phyloP scores from a whole-genome alignment of 2,888 invertebrate genomes.

The Muschampia plurimacula region DNA sequence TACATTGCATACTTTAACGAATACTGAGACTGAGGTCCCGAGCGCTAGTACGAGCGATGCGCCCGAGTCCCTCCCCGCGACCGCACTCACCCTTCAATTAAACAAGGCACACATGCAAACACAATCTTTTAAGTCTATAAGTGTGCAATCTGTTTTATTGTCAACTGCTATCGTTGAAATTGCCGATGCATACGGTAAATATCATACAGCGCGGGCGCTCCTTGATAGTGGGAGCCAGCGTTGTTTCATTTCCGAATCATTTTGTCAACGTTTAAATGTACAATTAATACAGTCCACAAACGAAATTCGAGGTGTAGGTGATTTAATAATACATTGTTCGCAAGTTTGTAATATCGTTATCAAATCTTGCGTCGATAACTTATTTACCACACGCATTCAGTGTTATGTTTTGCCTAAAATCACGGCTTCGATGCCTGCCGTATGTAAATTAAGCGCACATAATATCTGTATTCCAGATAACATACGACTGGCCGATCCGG shows the following conservation, averaged over 20 bases:
- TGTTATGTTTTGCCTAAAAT: conserved; percentile 12
- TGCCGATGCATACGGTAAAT: background rate
- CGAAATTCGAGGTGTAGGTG: conserved; percentile 27
- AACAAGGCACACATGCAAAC: background rate
- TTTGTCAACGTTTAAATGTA: background rate
- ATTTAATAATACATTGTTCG: conserved; percentile 10
- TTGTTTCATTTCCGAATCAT: conserved; percentile 3
- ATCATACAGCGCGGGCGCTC: conserved; percentile 11
- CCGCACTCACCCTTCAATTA: background rate
- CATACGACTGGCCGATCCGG: conserved; percentile 21
- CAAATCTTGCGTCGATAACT: conserved; percentile 1
- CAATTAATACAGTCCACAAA: conserved; percentile 22
- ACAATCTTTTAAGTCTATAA: background rate
- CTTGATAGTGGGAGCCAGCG: conserved; percentile 29
- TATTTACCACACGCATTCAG: conserved; percentile 7
- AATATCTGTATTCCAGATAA: conserved; percentile 18
- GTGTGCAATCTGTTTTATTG: conserved; percentile 5
- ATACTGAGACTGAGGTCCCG: conserved; percentile 5
- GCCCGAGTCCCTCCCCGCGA: conserved; percentile 5
- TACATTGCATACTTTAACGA: conserved; percentile 13
- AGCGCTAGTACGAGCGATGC: conserved; percentile 6
- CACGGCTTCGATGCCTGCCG: conserved; percentile 12
- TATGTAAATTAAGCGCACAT: conserved; percentile 18
- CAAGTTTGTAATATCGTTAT: conserved; percentile 19
- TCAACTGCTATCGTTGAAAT: conserved; percentile 7